Percentiles rank a stretch among this genome's conserved stretches.
phyloP scores from a whole-genome alignment of 2,888 invertebrate genomes.

The Hypselothyrea guttata region DNA sequence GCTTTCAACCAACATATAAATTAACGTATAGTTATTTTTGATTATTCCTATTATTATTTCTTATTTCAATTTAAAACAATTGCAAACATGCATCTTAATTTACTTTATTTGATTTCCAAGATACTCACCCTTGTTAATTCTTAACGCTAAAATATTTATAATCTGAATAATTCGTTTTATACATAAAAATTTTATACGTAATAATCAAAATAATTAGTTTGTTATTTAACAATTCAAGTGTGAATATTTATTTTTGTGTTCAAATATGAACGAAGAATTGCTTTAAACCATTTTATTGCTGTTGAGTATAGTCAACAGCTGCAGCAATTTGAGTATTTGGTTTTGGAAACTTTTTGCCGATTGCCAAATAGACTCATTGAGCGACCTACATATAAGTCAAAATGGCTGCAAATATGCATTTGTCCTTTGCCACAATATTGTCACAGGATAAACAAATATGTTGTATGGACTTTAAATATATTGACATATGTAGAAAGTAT shows the following conservation, averaged over 20 bases:
- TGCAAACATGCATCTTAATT: no score
- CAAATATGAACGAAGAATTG: background rate
- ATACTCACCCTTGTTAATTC: no score
- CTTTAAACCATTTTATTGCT: slow-evolving; percentile 13
- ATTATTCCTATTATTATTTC: no score
- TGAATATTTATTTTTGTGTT: slow-evolving; percentile 27
- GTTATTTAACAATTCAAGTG: no score
- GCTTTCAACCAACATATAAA: no score
- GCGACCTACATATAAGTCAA: slow-evolving; percentile 43
- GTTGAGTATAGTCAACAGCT: slow-evolving; percentile 34
- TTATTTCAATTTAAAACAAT: no score
- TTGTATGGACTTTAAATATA: slow-evolving; percentile 20
- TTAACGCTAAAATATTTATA: no score
- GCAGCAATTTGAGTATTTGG: slow-evolving; percentile 39
- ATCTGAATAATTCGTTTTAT: no score
- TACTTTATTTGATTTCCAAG: no score
- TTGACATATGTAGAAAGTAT: slow-evolving; percentile 22
- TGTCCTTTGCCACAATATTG: slow-evolving; percentile 30
- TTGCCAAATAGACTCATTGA: slow-evolving; percentile 1
- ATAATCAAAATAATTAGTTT: no score
- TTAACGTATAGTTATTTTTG: no score
- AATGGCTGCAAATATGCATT: slow-evolving; percentile 49
- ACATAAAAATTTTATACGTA: no score
- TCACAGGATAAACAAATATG: slow-evolving; percentile 44
- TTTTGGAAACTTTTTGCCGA: slow-evolving; percentile 37